These are phyloP conservation scores for Drosophila borealis DNA, from an alignment of 2,888 invertebrate species.

Conservation along the genomic window DNA sequence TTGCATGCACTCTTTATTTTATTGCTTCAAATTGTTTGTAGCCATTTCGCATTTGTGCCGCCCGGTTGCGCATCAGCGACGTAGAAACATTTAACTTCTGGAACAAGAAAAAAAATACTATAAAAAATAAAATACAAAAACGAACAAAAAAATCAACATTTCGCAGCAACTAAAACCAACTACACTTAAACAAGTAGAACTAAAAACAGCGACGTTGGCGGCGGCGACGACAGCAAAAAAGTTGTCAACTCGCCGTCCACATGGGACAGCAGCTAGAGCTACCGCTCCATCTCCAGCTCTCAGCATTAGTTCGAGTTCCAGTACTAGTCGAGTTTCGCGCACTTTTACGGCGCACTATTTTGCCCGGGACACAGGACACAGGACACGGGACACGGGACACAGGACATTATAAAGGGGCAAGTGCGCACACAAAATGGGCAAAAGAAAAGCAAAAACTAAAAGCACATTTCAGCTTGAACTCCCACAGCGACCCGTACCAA, in stretches of 20 bases:
- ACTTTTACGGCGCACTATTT: slow-evolving; percentile 56
- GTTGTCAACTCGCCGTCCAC: slow-evolving; percentile 70
- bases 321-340: slow-evolving; percentile 68
- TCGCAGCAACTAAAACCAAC: slow-evolving; percentile 66
- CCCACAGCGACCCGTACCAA: slow-evolving; percentile 70
- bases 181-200: slow-evolving; percentile 69
- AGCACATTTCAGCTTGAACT: slow-evolving; percentile 79
- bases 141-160: slow-evolving; percentile 52
- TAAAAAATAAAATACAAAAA: slow-evolving; percentile 11
- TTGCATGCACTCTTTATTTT: slow-evolving; percentile 76
- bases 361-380: slow-evolving; percentile 30
- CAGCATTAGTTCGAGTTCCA: slow-evolving; percentile 47
- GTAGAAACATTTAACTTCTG: slow-evolving; percentile 77
- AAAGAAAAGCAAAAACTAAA: slow-evolving; percentile 66
- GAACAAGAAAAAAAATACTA: slow-evolving; percentile 43
- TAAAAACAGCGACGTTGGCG: slow-evolving; percentile 52
- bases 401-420: slow-evolving; percentile 56
- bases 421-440: slow-evolving; percentile 39
- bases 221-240: slow-evolving; percentile 59
- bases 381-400: slow-evolving; percentile 29
- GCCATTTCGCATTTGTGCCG: slow-evolving; percentile 80
- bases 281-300: slow-evolving; percentile 17
- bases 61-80: slow-evolving; percentile 76
- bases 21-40: slow-evolving; percentile 80
- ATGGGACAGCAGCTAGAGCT: slow-evolving; percentile 35